Base-by-base conservation (phyloP, 2,113 vertebrate genomes). In the Oxyruncus cristatus region DNA sequence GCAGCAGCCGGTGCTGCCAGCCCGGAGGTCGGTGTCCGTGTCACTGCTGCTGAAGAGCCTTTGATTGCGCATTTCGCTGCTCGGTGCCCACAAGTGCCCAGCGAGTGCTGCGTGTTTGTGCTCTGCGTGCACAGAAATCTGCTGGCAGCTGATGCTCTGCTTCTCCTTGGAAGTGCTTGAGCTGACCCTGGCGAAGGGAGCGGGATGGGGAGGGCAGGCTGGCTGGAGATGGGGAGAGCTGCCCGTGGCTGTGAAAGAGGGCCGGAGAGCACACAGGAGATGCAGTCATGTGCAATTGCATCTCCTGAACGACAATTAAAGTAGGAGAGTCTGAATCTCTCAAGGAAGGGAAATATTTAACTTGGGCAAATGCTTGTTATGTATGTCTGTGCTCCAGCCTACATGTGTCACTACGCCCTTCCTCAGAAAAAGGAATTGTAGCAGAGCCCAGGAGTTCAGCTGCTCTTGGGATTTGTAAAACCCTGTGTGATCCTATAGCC, bases 281-380 rank as follows among this genome's bases (percentile, higher is more conserved):
- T 20, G 59, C 71, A 56, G 33, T 39, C 66, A 1, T 37, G 66
- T 94, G 81, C 77, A 70, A 1, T 85, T 6, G 16, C 85, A 90
- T 92, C 89, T 88, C 62, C 68, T 74, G 88, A 52, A 9, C 9
- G 26, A 75, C 68, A 80, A 32, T 90, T 92, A 47, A 42, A 94
- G 42, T 39, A 67, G 93, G 85, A 96, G 93, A 92, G 74, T 11
- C 81, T 0, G 6, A 30, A 58, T 83, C 89, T 85, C 5, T 9
- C n/a, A 42, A 76, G 85, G 53, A 95, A 88, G 75, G 81, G 89
- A 88, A 85, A 88, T 94, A 10, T 75, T 97, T 88, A 96, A 93
- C 90, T 76, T 15, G 67, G 78, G 77, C 53, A 83, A 63, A 46
- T 32, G 85, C 78, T 85, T 42, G 74, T 79, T 71, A 4, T 53